Base-by-base conservation (phyloP, 2,113 vertebrate genomes). In the Anas platyrhynchos region DNA sequence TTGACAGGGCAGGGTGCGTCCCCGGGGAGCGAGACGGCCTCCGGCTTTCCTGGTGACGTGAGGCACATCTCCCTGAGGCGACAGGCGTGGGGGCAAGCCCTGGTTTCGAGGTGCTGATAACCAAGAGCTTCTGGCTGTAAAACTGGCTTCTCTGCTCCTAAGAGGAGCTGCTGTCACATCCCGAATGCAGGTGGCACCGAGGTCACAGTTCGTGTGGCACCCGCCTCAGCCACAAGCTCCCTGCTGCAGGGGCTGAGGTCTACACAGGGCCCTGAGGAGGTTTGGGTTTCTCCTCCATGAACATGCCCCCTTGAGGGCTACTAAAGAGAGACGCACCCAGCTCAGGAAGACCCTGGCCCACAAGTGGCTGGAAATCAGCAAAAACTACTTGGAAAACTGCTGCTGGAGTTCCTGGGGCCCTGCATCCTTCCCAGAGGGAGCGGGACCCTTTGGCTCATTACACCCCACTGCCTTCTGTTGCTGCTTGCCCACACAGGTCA, bases 291-390 rank as follows among this genome's bases (percentile, higher is more conserved):
- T 71, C 27, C 27, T 67, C 44, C 25, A 7, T 61, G 34, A 46
- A 29, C 0, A 0, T 14, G 23, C 13, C 34, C 16, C 12, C 41
- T 38, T 48, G 29, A 75, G 0, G 3, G 29, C 52, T 58, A 14
- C 25, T 25, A 12, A 58, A 72, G 13, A 67, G 43, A 7, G 29
- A 31, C 2, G 7, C 13, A 43, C 18, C 15, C 22, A 72, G 20
- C 32, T 63, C 67, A 34, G 38, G 63, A 59, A 74, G 44, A 66
- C 34, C 50, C 65, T 66, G 34, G 18, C 23, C 50, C 29, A 56
- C 7, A 66, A 15, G n/a, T 1, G 7, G 14, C 50, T 78, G 55
- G 50, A 32, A 44, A 41, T n/a, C 25, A 50, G 29, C 16, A 71
- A 83, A 92, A 92, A 41, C 1, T 0, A 18, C 50, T 65, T 55